Evolutionary conservation across 2,888 invertebrate species (phyloP).

Genomic region (Criorhina ranunculi): DNA sequence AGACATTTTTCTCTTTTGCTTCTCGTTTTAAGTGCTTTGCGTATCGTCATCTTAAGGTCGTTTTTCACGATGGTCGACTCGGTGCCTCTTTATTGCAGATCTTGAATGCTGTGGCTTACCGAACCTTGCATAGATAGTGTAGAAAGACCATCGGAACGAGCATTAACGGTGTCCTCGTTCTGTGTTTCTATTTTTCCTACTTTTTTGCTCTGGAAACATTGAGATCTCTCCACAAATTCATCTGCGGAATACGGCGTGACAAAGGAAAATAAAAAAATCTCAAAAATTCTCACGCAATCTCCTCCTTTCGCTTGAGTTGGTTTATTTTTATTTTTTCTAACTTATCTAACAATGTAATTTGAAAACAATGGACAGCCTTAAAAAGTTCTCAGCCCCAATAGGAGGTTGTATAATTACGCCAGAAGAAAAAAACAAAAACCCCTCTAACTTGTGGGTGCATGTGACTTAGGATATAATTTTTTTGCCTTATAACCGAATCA

Average conservation of each 20-base stretch:
- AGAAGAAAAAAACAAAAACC: constrained; percentile 33
- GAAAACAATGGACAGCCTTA: constrained; percentile 72
- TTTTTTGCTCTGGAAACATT: constrained; percentile 14
- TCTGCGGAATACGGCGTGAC: constrained; percentile 15
- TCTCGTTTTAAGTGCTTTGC: no score
- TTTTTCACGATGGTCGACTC: no score
- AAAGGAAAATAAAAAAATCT: constrained; percentile 18
- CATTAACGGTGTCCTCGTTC: not conserved
- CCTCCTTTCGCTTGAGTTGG: constrained; percentile 66
- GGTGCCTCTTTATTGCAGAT: no score
- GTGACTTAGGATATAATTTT: constrained; percentile 64
- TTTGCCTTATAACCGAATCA: constrained; percentile 63
- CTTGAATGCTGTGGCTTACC: no score
- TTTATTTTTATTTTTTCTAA: constrained; percentile 52
- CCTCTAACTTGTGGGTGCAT: constrained; percentile 67
- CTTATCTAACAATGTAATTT: constrained; percentile 73
- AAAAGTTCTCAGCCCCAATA: constrained; percentile 75
- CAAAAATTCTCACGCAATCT: constrained; percentile 70
- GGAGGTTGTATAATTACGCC: constrained; percentile 70
- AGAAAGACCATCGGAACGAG: not conserved
- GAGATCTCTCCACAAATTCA: constrained; percentile 4
- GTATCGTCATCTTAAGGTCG: no score
- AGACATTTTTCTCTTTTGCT: no score
- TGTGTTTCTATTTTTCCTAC: not conserved
- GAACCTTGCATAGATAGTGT: no score